Evolutionary conservation across 2,888 invertebrate species (phyloP), one percentile per base, ranked within the genome.

Genomic region (Microctonus brassicae): DNA sequence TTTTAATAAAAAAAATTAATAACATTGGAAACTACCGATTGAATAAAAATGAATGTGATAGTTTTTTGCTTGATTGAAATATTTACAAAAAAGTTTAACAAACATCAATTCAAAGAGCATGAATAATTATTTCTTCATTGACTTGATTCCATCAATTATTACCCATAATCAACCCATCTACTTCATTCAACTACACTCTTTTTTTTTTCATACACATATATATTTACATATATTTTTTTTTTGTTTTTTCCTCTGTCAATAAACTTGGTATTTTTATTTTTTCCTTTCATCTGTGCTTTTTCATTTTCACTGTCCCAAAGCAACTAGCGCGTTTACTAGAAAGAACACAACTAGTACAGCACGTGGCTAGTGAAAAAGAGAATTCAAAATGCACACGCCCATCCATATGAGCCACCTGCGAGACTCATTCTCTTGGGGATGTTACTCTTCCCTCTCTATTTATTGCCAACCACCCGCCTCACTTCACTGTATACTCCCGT

Each of bases 361-460:
- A 66, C 66, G 66, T 66, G 57, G 66, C 66, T 39, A 55, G 61
- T 33, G 67, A 68, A 47, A 52, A 42, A 52, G 64, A 69, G 72
- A 47, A 47, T 62, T 69, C 61, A 62, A 71, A 72, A 74, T 72
- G 68, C 64, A 36, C 72, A 67, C 74, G 72, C 73, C 61, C 72
- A 72, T 62, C 66, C 65, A 63, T 70, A 75, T 66, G 70, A 72
- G 73, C 73, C 73, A 75, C 73, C 75, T 73, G 75, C 73, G 71
- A 69, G 71, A 53, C 64, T 70, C 65, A 67, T 63, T 64, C 64
- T 65, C 68, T 61, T n/a, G 55, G 63, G 70, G 71, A 71, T 74
- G 71, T 71, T 71, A 58, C 71, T 47, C 26, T 24, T 42, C 58
- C 33, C 62, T 69, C 34, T 68, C 60, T 68, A 29, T 47, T 33